Evolutionary conservation across 2,797 vertebrate species (phyloP).

Genomic region (Eremophila alpestris): DNA sequence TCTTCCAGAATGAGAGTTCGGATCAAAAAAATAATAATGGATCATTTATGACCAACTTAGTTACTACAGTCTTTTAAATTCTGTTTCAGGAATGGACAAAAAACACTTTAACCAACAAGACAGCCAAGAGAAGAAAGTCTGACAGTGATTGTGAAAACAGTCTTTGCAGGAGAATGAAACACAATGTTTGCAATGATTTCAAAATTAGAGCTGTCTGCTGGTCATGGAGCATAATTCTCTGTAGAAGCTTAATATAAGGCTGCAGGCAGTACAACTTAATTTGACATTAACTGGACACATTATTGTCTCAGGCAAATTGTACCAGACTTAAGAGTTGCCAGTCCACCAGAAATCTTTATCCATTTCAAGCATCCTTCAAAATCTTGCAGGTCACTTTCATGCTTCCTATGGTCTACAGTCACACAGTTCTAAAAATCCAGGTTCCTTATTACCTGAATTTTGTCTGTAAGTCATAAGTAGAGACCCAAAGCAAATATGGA

Average conservation of each 20-base stretch:
- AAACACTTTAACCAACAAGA: not conserved
- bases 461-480: not conserved
- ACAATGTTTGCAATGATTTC: not conserved
- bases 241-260: not conserved
- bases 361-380: not conserved
- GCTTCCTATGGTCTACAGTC: not conserved
- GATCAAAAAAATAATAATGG: not conserved
- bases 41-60: not conserved
- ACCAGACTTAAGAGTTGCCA: not conserved
- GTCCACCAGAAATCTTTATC: not conserved
- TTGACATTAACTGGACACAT: not conserved
- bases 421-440: not conserved
- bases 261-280: not conserved
- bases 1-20: not conserved
- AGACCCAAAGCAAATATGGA: not conserved
- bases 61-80: not conserved
- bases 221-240: not conserved
- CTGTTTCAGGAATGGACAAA: not conserved
- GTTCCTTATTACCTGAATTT: not conserved
- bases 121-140: not conserved
- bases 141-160: not conserved
- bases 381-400: not conserved
- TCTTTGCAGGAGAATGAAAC: not conserved
- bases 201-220: not conserved
- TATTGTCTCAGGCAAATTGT: not conserved